Percentiles rank a stretch among this genome's conserved stretches.
These are phyloP conservation scores for Cataglyphis livida DNA, from an alignment of 2,888 invertebrate genomes.

Conservation along the genomic window DNA sequence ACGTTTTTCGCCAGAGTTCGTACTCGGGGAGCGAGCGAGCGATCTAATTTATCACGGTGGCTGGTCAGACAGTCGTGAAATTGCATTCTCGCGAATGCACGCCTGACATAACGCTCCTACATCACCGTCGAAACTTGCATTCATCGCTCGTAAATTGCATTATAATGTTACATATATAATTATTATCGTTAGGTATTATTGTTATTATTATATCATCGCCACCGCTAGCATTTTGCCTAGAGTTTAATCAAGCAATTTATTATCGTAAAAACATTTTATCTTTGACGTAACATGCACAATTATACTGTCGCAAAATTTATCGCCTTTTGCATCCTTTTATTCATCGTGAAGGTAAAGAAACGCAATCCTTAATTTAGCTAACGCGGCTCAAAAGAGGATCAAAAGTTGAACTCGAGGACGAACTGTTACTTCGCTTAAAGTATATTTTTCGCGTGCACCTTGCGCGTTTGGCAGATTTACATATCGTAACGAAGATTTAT, in stretches of 20 bases:
- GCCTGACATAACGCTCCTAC: conserved; percentile 41
- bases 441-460: conserved; percentile 14
- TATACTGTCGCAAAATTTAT: conserved; percentile 20
- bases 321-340: neutral
- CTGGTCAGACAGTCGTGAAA: conserved; percentile 50
- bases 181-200: conserved; percentile 1
- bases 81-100: conserved; percentile 45
- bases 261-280: conserved; percentile 38
- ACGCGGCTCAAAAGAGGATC: neutral
- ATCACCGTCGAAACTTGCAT: conserved; percentile 46
- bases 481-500: conserved; percentile 49
- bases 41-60: conserved; percentile 54
- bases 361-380: neutral
- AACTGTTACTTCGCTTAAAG: neutral
- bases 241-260: conserved; percentile 25
- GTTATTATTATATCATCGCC: neutral
- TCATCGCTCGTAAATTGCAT: conserved; percentile 43
- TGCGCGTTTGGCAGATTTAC: conserved; percentile 32
- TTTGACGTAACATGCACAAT: conserved; percentile 4
- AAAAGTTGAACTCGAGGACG: neutral
- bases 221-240: neutral
- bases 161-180: conserved; percentile 29
- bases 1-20: conserved; percentile 34
- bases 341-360: neutral
- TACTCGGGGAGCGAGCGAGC: neutral